Evolutionary conservation across 2,797 vertebrate genomes (phyloP).

Genomic region (Etheostoma perlongum): DNA sequence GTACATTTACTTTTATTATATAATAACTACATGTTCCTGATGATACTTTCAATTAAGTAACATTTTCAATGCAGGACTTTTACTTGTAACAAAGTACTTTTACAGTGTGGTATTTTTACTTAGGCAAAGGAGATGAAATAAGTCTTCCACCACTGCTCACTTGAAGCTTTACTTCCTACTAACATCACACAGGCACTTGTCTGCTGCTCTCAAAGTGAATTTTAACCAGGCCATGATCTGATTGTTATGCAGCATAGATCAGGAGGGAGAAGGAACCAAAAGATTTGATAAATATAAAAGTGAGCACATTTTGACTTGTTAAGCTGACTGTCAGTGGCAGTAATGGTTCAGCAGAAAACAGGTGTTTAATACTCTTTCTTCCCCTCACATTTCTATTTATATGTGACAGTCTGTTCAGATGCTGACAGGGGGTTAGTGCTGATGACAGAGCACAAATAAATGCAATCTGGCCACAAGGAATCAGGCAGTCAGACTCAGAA

Average conservation of each 20-base stretch:
- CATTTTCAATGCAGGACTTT: too few relatives aligned
- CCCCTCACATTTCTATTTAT: slow-evolving; percentile 67
- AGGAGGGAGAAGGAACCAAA: slow-evolving; percentile 9
- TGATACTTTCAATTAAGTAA: too few relatives aligned
- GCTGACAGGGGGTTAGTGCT: slow-evolving; percentile 47
- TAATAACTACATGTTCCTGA: too few relatives aligned
- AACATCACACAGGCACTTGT: slow-evolving; percentile 19
- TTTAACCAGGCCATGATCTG: slow-evolving; percentile 4
- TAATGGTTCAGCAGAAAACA: slow-evolving; percentile 41
- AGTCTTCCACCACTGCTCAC: neutral
- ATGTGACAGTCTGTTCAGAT: slow-evolving; percentile 63
- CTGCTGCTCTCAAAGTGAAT: neutral
- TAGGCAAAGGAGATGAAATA: too few relatives aligned
- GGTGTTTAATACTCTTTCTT: slow-evolving; percentile 53
- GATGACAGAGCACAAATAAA: slow-evolving; percentile 70
- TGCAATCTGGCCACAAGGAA: slow-evolving; percentile 65
- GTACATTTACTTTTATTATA: too few relatives aligned
- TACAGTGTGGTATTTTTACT: too few relatives aligned
- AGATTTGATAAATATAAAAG: slow-evolving; percentile 23
- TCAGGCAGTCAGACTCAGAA: slow-evolving; percentile 43
- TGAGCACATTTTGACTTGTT: slow-evolving; percentile 35
- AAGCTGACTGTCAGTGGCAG: slow-evolving; percentile 36
- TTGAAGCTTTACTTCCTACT: slow-evolving; percentile 47
- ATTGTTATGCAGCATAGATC: slow-evolving; percentile 13
- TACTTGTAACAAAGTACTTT: too few relatives aligned